phyloP scores from a whole-genome alignment of 2,797 vertebrate genomes.

The Trematomus bernacchii region DNA sequence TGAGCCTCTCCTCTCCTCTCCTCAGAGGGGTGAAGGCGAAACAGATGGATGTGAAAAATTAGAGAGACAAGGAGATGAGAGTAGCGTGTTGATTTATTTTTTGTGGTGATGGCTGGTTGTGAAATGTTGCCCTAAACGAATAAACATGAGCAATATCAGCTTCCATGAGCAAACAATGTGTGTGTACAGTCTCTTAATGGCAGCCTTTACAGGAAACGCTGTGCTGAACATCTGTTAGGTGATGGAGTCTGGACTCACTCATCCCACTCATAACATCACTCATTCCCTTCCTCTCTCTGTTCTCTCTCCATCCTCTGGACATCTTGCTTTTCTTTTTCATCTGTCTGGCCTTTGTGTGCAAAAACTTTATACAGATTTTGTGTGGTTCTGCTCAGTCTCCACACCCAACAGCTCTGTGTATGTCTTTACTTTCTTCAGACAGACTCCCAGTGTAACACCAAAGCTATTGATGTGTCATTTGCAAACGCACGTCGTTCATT shows the following conservation, averaged over 20 bases:
- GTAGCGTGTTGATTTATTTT: constrained; percentile 28
- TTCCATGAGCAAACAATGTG: constrained; percentile 44
- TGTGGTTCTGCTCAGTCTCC: constrained; percentile 53
- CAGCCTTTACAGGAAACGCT: constrained; percentile 11
- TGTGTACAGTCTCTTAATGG: constrained; percentile 58
- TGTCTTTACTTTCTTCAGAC: constrained; percentile 36
- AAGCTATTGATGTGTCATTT: constrained; percentile 45
- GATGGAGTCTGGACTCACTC: constrained; percentile 63
- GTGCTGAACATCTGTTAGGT: constrained; percentile 67
- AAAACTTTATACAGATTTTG: constrained; percentile 45
- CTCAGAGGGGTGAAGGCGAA: background rate
- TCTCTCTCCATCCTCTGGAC: constrained; percentile 55
- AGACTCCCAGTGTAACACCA: constrained; percentile 35
- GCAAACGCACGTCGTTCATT: constrained; percentile 8
- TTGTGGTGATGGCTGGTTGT: constrained; percentile 4
- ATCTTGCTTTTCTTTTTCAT: constrained; percentile 60
- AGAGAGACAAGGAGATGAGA: constrained; percentile 15
- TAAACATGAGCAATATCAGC: constrained; percentile 39
- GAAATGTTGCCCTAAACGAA: constrained; percentile 35
- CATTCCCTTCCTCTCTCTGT: constrained; percentile 23
- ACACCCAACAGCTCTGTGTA: constrained; percentile 36
- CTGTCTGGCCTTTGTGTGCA: constrained; percentile 36
- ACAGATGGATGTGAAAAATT: constrained; percentile 3
- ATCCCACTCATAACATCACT: constrained; percentile 59
- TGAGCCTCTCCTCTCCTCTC: background rate